phyloP scores from a whole-genome alignment of 2,797 vertebrate genomes.

The Sparidentex hasta region DNA sequence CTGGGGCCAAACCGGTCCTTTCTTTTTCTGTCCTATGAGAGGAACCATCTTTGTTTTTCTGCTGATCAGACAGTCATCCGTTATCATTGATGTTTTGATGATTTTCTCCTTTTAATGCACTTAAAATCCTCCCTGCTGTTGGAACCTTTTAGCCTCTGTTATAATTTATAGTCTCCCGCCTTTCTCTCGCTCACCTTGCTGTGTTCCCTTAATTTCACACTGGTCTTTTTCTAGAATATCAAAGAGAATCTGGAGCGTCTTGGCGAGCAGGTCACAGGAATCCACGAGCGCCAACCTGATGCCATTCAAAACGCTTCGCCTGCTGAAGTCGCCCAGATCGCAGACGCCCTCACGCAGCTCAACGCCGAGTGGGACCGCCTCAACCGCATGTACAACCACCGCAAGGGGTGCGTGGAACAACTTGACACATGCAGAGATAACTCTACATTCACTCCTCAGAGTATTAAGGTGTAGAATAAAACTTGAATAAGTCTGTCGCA shows the following conservation, averaged over 20 bases:
- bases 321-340: slow-evolving; percentile 90
- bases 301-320: slow-evolving; percentile 90
- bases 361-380: slow-evolving; percentile 95
- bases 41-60: not conserved
- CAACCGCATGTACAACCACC: slow-evolving; percentile 93
- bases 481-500: not conserved
- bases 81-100: not conserved
- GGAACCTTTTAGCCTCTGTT: not conserved
- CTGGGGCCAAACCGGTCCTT: not conserved
- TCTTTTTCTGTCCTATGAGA: not conserved
- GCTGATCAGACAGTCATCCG: not conserved
- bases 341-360: slow-evolving; percentile 90
- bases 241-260: slow-evolving; percentile 92
- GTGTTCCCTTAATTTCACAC: not conserved
- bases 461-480: not conserved
- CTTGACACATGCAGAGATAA: not conserved
- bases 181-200: not conserved
- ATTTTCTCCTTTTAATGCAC: not conserved
- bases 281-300: slow-evolving; percentile 94
- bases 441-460: not conserved
- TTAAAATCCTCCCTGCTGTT: not conserved
- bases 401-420: slow-evolving; percentile 88
- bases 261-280: slow-evolving; percentile 88
- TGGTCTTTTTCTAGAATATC: slow-evolving; percentile 85
- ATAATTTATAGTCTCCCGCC: not conserved